A percentile compares a stretch with the other conserved stretches of the same genome.
Conservation (phyloP, 64 coral and sea anemone species). For the Montipora foliosa region DNA sequence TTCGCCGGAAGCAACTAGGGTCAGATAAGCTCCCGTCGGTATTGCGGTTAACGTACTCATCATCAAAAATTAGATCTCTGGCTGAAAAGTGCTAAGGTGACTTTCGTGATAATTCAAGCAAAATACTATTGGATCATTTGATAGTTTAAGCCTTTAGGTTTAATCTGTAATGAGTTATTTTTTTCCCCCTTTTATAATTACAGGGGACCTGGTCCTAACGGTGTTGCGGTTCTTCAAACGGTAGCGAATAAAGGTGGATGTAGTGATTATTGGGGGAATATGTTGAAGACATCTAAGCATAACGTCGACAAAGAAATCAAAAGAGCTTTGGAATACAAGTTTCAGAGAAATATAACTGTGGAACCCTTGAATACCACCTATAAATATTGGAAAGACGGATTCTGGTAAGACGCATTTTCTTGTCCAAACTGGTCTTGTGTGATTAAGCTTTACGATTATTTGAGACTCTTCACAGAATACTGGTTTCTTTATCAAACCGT, state of each 20-base stretch:
- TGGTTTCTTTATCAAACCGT: too few relatives aligned
- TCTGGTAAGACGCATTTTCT: slow-evolving; percentile 44
- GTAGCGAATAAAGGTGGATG: slow-evolving; percentile 30
- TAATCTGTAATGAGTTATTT: not conserved
- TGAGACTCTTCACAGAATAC: too few relatives aligned
- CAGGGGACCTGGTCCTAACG: not conserved
- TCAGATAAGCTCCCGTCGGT: too few relatives aligned
- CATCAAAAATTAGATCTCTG: too few relatives aligned
- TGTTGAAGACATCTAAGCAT: not conserved
- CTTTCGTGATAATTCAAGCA: too few relatives aligned
- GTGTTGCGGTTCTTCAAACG: not conserved
- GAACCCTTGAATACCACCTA: slow-evolving; percentile 14
- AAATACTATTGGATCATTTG: too few relatives aligned
- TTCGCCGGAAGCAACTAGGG: too few relatives aligned
- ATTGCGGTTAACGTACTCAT: too few relatives aligned
- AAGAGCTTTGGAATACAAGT: slow-evolving; percentile 37
- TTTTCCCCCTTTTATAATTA: not conserved
- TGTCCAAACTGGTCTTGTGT: too few relatives aligned
- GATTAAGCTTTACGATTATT: too few relatives aligned
- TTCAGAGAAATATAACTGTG: slow-evolving; percentile 3
- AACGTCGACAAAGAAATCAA: slow-evolving; percentile 8
- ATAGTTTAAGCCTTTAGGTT: too few relatives aligned
- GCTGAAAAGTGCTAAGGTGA: too few relatives aligned
- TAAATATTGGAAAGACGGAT: slow-evolving; percentile 45
- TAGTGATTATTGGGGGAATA: slow-evolving; percentile 18